Evolutionary conservation across 2,113 vertebrate species (phyloP), one percentile per base, ranked within the genome.

Genomic region (Pristiophorus japonicus): DNA sequence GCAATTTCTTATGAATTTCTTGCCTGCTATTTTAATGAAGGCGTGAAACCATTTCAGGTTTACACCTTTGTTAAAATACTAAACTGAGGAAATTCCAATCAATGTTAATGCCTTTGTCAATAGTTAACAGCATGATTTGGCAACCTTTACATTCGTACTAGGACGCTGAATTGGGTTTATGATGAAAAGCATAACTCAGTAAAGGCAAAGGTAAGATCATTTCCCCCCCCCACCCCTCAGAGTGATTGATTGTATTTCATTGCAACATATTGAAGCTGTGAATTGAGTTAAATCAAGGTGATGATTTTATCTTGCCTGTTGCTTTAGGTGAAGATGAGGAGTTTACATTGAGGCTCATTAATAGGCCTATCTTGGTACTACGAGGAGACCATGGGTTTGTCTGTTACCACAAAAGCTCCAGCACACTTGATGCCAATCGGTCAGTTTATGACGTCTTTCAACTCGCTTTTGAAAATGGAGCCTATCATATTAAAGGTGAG

Each of bases 331-430:
- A 98, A 95, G 98, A 98, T 0, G 99, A 99, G 97, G 97, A 98
- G 96, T 98, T 99, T 96, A 96, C 97, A 67, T 98, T 99, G 96
- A 99, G 99, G 96, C 98, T 99, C 95, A 99, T 99, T 96, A 99
- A 99, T 97, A 98, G 99, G 59, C 99, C 99, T 0, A 98, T 99
- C 96, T 97, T 99, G 96, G 98, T 99, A 96, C 97, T 99, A 70
- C 98, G 98, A 0, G 98, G 99, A 0, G 98, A 98, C 95, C 98
- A 98, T 0, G 99, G 99, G 96, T 99, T 99, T 10, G 98, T 99
- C 95, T 98, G 98, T 96, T 98, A 98, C 96, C 99, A 99, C 96
- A 98, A 98, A 0, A 98, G 97, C 97, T 98, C 99, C 96, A 99
- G 98, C 97, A 98, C 98, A 95, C 97, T 99, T 96, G 97, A 99